Conservation (phyloP, 1,140 invertebrate species). For the Chironomus striatipennis region DNA sequence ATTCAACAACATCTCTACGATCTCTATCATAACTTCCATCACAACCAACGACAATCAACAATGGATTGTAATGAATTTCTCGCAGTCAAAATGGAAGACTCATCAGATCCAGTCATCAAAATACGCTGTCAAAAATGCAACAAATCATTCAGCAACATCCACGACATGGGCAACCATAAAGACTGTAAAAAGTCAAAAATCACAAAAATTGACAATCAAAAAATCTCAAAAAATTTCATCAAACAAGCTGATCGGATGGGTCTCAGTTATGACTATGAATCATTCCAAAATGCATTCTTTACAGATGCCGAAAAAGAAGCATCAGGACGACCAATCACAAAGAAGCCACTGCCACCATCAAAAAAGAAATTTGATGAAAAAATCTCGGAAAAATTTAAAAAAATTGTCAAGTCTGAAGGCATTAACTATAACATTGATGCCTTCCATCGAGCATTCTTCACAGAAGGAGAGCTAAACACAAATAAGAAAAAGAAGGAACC, state of each 20-base stretch:
- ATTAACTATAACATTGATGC: conserved; percentile 1
- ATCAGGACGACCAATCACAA: background rate
- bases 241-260: background rate
- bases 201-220: background rate
- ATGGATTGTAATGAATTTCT: background rate
- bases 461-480: background rate
- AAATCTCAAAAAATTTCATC: background rate
- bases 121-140: background rate
- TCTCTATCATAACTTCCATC: background rate
- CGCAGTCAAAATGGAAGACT: background rate
- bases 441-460: background rate
- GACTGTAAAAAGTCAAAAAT: background rate
- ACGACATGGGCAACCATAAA: background rate
- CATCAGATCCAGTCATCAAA: background rate
- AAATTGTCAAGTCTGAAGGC: background rate
- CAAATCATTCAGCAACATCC: background rate
- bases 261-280: background rate
- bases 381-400: background rate
- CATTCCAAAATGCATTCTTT: conserved; percentile 14
- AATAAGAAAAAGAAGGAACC: background rate
- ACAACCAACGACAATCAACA: background rate
- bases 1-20: background rate
- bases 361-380: background rate
- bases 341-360: background rate
- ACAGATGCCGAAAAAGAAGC: background rate